Base-by-base conservation (phyloP, 2,113 vertebrate species). In the Blennius ocellaris region DNA sequence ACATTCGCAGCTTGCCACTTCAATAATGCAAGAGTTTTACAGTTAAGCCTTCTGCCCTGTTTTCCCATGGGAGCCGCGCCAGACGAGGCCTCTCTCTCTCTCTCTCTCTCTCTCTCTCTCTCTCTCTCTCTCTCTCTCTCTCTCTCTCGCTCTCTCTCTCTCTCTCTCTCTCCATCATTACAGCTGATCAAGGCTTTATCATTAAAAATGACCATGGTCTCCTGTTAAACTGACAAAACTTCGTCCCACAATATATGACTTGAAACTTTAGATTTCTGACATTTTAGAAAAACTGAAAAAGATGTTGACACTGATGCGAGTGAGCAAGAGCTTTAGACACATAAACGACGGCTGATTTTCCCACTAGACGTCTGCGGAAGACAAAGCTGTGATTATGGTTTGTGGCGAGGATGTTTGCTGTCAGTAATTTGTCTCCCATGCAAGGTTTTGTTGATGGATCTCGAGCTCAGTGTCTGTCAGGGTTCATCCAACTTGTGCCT, bases 361-460 rank as follows among this genome's bases (percentile, higher is more conserved):
- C 85, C 86, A 88, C 84, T 86, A 16, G 76, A 77, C 76, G 85
- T 85, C 59, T 79, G 80, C 64, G 72, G 54, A 74, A 68, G 59
- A 74, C 79, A 85, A 87, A 80, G 67, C 81, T 68, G 75, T 83
- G 71, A 90, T 92, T 90, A 90, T 83, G 86, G 82, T 88, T 78
- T 78, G 81, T 82, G 86, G 82, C 56, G 72, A 73, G 74, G 79
- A 81, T 78, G 69, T 89, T 88, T 85, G 73, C 72, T 76, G 53
- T 0, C 11, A 47, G 76, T 82, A 77, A 88, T 90, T 83, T 87
- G 82, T 84, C 87, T 88, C 75, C 65, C 76, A 73, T 72, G 84
- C 45, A 6, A 81, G 37, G 62, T 58, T 83, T 76, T 72, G 41
- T 57, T 50, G 76, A 76, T 50, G 64, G 78, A 83, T 64, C 60